phyloP scores from a whole-genome alignment of 1,140 invertebrate genomes.

The Cotesia vestalis region DNA sequence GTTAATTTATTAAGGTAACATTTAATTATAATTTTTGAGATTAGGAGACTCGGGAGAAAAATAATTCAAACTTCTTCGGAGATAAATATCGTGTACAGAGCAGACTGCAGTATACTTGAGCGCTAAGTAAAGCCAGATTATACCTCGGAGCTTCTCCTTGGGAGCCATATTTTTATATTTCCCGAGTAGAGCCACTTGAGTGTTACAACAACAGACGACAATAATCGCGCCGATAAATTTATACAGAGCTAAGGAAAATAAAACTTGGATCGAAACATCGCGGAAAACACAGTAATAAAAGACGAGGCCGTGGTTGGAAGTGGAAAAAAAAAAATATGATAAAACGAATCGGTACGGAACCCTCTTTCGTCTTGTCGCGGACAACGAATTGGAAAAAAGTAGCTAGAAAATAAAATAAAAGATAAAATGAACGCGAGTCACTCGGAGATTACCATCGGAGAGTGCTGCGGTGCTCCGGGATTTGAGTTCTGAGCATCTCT shows the following conservation, averaged over 20 bases:
- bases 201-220: constrained; percentile 27
- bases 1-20: no score
- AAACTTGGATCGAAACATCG: not conserved
- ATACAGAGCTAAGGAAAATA: not conserved
- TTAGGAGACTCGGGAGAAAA: not conserved
- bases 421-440: constrained; percentile 18
- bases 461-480: constrained; percentile 1
- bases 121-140: constrained; percentile 6
- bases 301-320: not conserved
- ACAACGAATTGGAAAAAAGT: constrained; percentile 21
- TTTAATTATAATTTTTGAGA: not conserved
- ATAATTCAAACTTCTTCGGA: constrained; percentile 2
- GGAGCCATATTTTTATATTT: constrained; percentile 28
- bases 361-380: constrained; percentile 4
- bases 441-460: constrained; percentile 37
- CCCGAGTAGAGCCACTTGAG: not conserved
- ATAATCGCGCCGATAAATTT: constrained; percentile 33
- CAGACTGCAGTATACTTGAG: not conserved
- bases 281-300: not conserved
- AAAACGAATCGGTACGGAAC: not conserved
- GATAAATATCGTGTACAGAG: not conserved
- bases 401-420: constrained; percentile 11
- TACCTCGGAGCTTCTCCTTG: constrained; percentile 8
- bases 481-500: constrained; percentile 30
- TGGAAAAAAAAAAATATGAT: not conserved